Evolutionary conservation across 2,797 vertebrate genomes (phyloP), one percentile per base, ranked within the genome.

Genomic region (Alouatta caraya): DNA sequence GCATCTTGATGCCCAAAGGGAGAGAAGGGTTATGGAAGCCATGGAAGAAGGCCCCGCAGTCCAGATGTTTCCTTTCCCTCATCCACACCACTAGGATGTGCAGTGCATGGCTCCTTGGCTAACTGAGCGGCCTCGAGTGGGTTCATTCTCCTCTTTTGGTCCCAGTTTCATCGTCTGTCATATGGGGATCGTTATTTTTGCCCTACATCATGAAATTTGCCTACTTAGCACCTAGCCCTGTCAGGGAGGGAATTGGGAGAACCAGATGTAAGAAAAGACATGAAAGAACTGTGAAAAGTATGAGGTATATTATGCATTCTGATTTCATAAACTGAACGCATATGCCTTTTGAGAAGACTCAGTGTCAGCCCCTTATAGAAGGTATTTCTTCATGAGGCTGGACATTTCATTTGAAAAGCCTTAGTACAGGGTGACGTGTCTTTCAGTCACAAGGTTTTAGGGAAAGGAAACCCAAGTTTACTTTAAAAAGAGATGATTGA

Each of bases 331-430:
- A 28, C 33, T 1, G 28, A 39, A 19, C 1, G 8, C 46, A 3
- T 8, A 2, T 4, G 8, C 15, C 17, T 48, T 55, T 17, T 30
- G 8, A 59, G 85, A 72, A 83, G 72, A n/a, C 6, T 48, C 7
- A 0, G 14, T 17, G 15, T 52, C 57, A 12, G 13, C n/a, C 14
- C 48, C 44, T 28, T 8, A 1, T 30, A 22, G 0, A 0, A 76
- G n/a, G 3, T 0, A 55, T 55, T 86, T 64, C 75, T 80, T 48
- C 70, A 55, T 57, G 85, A 84, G 61, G 19, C 4, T 50, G 30
- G 22, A 33, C 8, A 6, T 79, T 28, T 91, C 37, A n/a, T 75
- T 76, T 22, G 2, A 39, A 92, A 89, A 72, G 8, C 39, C 33
- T 57, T 50, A 4, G 39, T 52, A 12, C 70, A 1, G 52, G 86